phyloP scores from a whole-genome alignment of 2,888 invertebrate genomes.

The Odontocolon sp. region DNA sequence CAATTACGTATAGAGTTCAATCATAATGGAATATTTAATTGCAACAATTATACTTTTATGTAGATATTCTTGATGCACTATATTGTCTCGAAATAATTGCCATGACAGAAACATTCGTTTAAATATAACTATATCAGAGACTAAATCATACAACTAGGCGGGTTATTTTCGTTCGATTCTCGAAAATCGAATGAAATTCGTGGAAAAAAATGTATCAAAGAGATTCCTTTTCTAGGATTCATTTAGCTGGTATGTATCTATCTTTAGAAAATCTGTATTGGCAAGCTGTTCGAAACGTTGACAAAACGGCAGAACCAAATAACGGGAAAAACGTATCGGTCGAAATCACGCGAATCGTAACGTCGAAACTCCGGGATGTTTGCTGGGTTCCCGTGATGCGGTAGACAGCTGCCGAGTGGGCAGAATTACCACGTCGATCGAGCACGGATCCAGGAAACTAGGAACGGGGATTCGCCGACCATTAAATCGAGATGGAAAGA shows the following conservation, averaged over 20 bases:
- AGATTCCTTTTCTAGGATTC: not conserved
- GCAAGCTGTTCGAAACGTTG: conserved; percentile 33
- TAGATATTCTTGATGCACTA: too few relatives aligned
- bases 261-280: conserved; percentile 37
- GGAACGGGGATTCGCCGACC: not conserved
- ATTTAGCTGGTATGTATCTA: not conserved
- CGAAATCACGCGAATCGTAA: conserved; percentile 4
- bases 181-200: not conserved
- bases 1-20: too few relatives aligned
- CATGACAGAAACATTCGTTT: not conserved
- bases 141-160: not conserved
- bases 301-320: conserved; percentile 21
- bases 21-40: too few relatives aligned
- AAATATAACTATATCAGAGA: too few relatives aligned
- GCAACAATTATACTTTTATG: too few relatives aligned
- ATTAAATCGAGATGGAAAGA: conserved; percentile 21
- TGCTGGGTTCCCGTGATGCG: conserved; percentile 40
- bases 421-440: conserved; percentile 60
- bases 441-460: conserved; percentile 18
- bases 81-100: too few relatives aligned
- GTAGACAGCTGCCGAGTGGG: conserved; percentile 63
- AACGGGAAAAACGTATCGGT: not conserved
- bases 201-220: not conserved
- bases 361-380: conserved; percentile 33
- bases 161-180: not conserved